Percentiles rank a stretch among this genome's conserved stretches.
Conservation (phyloP, 2,888 invertebrate genomes). For the Tachina fera region DNA sequence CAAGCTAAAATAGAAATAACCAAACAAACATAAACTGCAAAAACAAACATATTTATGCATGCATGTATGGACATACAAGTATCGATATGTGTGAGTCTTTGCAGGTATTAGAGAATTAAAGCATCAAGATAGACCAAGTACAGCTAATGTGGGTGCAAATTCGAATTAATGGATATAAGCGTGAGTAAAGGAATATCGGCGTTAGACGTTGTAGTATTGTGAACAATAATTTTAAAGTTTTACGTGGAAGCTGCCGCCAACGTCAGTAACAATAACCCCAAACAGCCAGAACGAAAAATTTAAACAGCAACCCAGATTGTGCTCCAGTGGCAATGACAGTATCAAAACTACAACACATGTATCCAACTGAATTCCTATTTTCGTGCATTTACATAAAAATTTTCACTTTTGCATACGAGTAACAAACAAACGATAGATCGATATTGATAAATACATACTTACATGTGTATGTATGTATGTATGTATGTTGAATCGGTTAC, state of each 20-base stretch:
- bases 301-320: conserved; percentile 28
- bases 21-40: conserved; percentile 7
- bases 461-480: neutral
- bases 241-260: conserved; percentile 46
- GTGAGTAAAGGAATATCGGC: neutral
- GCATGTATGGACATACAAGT: neutral
- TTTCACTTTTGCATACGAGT: neutral
- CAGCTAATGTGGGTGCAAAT: neutral
- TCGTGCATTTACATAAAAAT: neutral
- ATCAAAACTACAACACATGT: neutral
- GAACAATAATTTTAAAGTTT: conserved; percentile 29
- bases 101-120: conserved; percentile 2
- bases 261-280: conserved; percentile 61
- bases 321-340: neutral
- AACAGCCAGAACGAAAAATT: conserved; percentile 39
- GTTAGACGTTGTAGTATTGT: conserved; percentile 16
- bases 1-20: conserved; percentile 73
- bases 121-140: conserved; percentile 1
- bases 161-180: no score
- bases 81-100: neutral
- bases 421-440: neutral
- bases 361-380: no score
- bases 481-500: neutral
- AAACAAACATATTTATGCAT: neutral
- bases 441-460: neutral